phyloP scores from a whole-genome alignment of 2,888 invertebrate genomes.

The Scaptodrosophila latifasciaeformis region DNA sequence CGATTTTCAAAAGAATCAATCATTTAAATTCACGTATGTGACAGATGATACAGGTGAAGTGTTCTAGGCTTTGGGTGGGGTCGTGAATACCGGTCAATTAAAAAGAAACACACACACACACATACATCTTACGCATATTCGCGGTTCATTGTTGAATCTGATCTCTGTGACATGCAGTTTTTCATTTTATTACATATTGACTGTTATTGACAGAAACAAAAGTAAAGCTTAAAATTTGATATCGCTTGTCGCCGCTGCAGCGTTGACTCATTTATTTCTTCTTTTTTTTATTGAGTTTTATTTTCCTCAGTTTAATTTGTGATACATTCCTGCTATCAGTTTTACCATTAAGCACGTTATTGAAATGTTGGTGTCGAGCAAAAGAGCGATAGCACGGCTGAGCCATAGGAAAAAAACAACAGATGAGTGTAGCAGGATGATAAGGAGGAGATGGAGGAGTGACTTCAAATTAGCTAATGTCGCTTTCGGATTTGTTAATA shows the following conservation, averaged over 20 bases:
- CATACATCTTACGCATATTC: too few relatives aligned
- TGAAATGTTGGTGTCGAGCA: constrained; percentile 35
- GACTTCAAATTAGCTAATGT: constrained; percentile 44
- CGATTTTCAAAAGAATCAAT: too few relatives aligned
- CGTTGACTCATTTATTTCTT: constrained; percentile 23
- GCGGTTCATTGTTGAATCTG: too few relatives aligned
- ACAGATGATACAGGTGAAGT: too few relatives aligned
- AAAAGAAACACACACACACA: too few relatives aligned
- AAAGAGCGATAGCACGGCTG: constrained; percentile 45
- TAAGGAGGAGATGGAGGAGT: constrained; percentile 10
- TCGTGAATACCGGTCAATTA: too few relatives aligned
- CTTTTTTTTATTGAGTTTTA: constrained; percentile 39
- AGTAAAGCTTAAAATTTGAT: too few relatives aligned
- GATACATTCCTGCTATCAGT: constrained; percentile 28
- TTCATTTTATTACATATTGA: too few relatives aligned
- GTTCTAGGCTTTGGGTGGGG: too few relatives aligned
- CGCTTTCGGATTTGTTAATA: constrained; percentile 23
- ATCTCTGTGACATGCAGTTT: too few relatives aligned
- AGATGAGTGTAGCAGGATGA: constrained; percentile 10
- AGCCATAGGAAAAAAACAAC: constrained; percentile 28
- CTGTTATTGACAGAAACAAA: too few relatives aligned
- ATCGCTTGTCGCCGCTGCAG: constrained; percentile 21
- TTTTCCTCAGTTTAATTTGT: constrained; percentile 17
- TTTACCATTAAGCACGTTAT: constrained; percentile 53
- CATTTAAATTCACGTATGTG: too few relatives aligned